Conservation (phyloP, 2,888 invertebrate species). For the Acanthopleura granulata region DNA sequence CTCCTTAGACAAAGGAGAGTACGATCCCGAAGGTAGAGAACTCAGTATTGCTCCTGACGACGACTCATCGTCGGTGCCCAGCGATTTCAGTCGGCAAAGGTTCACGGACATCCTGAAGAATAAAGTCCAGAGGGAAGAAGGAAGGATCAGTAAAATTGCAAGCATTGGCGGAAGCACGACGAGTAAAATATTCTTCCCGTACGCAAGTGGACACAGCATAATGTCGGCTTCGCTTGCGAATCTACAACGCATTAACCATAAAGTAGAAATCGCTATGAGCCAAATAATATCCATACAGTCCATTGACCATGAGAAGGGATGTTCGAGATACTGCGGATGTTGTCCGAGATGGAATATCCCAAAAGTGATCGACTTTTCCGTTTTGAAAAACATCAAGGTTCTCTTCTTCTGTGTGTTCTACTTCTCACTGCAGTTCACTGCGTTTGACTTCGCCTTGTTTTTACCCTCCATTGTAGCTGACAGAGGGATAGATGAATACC, state of each 20-base stretch:
- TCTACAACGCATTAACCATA: not conserved
- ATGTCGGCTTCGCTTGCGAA: constrained; percentile 6
- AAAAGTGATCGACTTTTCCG: constrained; percentile 3
- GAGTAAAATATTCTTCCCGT: constrained; percentile 10
- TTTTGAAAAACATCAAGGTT: constrained; percentile 9
- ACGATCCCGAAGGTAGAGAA: not conserved
- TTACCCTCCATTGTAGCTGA: constrained; percentile 2
- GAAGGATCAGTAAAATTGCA: not conserved
- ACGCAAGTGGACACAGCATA: not conserved
- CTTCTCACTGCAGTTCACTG: not conserved
- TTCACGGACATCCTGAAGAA: not conserved
- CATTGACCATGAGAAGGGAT: not conserved
- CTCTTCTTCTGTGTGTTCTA: not conserved
- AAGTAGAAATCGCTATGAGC: not conserved
- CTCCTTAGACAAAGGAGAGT: not conserved
- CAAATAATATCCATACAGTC: not conserved
- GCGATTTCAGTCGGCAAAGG: not conserved
- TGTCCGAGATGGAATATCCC: not conserved
- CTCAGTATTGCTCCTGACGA: not conserved
- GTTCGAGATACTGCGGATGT: not conserved
- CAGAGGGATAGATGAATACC: not conserved
- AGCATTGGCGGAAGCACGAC: not conserved
- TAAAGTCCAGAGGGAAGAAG: not conserved
- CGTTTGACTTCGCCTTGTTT: not conserved
- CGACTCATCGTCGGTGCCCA: not conserved